Base-by-base conservation (phyloP, 2,888 invertebrate species). In the Amphipoea oculea region DNA sequence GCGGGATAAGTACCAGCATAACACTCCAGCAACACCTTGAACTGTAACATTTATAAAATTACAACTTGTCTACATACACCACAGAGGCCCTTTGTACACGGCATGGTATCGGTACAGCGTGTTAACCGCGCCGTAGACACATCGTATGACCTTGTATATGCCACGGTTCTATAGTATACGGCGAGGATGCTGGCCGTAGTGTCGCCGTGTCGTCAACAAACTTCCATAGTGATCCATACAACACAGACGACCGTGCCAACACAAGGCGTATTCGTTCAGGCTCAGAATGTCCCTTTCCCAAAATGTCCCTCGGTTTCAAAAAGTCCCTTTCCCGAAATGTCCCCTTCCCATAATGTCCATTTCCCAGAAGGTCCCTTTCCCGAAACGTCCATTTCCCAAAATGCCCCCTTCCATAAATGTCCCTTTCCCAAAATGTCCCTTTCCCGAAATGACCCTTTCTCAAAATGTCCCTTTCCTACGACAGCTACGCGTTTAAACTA, bases 1-100 rank as follows among this genome's bases (percentile, higher is more conserved):
- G 45, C n/a, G 17, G 9, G 7, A 48, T 67, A 71, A 67, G 4
- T 82, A 57, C 40, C 40, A 62, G 12, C 29, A 23, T 6, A 76
- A 6, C 48, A 70, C 69, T 29, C 67, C 48, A 68, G n/a, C 69
- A 68, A 45, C 45, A 60, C 65, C 74, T 73, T 48, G 48, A 4
- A 48, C 48, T 11, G 63, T 68, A 72, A 81, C 75, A 81, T 86
- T 85, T 75, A 82, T 67, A 79, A 80, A 84, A 85, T 84, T 75
- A 84, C 78, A 83, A 76, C 76, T 70, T 70, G 60, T 20, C 62
- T 81, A 51, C 70, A 85, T 78, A 76, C 82, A 72, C 71, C 81
- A 76, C 73, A 78, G 66, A 62, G 29, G 62, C 14, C 29, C 62
- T 62, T 29, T 62, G 11, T 29, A 62, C 62, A 62, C 29, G 6